phyloP scores from a whole-genome alignment of 2,888 invertebrate species.

The Tetranychus truncatus region DNA sequence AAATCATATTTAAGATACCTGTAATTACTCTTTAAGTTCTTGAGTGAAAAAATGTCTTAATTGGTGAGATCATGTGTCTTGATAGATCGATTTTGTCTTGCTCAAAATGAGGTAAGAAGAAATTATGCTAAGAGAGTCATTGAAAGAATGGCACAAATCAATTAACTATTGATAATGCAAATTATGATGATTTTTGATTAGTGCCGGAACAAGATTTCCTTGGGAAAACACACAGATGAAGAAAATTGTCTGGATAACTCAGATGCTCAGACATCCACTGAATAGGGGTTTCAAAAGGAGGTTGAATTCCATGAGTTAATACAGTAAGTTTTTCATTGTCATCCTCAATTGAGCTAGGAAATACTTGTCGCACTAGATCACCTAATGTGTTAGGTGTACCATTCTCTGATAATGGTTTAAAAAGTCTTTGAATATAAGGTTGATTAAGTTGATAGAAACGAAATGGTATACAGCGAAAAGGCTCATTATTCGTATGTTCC shows the following conservation, averaged over 20 bases:
- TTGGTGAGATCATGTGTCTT: neutral
- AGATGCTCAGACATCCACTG: conserved; percentile 95
- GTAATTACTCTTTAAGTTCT: neutral
- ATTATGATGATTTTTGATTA: conserved; percentile 23
- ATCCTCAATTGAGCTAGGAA: neutral
- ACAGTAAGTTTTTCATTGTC: conserved; percentile 32
- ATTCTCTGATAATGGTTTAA: conserved; percentile 17
- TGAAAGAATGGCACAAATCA: neutral
- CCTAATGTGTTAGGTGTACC: conserved; percentile 5
- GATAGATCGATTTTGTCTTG: neutral
- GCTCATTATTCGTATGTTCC: conserved; percentile 59
- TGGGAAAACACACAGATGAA: conserved; percentile 47
- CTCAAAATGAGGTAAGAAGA: neutral
- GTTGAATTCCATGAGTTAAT: conserved; percentile 70
- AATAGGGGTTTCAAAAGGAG: conserved; percentile 69
- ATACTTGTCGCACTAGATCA: conserved; percentile 12
- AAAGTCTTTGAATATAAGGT: conserved; percentile 3
- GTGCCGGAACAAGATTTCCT: conserved; percentile 10
- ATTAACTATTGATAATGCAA: neutral
- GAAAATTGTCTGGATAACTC: conserved; percentile 94
- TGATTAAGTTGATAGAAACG: conserved; percentile 40
- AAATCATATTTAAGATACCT: too few species aligned
- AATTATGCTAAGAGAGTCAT: neutral
- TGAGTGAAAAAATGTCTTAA: neutral
- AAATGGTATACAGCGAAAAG: conserved; percentile 73